phyloP scores from a whole-genome alignment of 2,888 invertebrate genomes.

The Coleophora flavipennella region DNA sequence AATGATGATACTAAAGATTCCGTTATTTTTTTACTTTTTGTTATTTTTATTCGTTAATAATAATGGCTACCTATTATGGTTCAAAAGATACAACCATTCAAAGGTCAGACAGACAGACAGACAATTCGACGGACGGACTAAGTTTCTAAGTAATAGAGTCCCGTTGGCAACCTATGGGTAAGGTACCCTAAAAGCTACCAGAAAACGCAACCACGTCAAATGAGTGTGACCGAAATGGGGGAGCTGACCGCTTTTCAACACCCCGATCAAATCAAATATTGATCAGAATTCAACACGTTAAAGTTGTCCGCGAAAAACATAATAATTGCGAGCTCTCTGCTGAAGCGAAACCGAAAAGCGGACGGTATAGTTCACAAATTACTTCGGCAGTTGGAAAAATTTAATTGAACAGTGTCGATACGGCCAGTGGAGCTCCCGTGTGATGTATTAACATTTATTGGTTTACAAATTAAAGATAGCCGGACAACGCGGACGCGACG shows the following conservation, averaged over 20 bases:
- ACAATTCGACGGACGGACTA: too few relatives aligned
- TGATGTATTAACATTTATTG: constrained; percentile 71
- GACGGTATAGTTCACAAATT: constrained; percentile 60
- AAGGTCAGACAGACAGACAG: too few relatives aligned
- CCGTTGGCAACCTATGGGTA: too few relatives aligned
- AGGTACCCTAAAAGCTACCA: too few relatives aligned
- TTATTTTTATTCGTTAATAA: too few relatives aligned
- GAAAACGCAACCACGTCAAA: too few relatives aligned
- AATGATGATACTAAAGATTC: too few relatives aligned
- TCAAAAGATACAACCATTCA: too few relatives aligned
- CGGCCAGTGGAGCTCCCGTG: constrained; percentile 31
- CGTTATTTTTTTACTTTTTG: too few relatives aligned
- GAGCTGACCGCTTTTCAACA: constrained; percentile 26
- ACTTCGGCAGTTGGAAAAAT: constrained; percentile 56
- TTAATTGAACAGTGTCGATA: constrained; percentile 47
- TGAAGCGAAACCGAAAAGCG: constrained; percentile 41
- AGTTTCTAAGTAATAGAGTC: too few relatives aligned
- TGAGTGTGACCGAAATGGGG: constrained; percentile 33
- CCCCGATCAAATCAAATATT: constrained; percentile 53
- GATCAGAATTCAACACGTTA: constrained; percentile 59
- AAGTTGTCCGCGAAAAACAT: constrained; percentile 58
- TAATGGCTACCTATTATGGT: too few relatives aligned
- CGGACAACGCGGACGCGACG: constrained; percentile 23
- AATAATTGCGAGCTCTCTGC: constrained; percentile 45
- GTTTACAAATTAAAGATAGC: constrained; percentile 68